Evolutionary conservation across 2,113 vertebrate species (phyloP).

Genomic region (Recurvirostra avosetta): DNA sequence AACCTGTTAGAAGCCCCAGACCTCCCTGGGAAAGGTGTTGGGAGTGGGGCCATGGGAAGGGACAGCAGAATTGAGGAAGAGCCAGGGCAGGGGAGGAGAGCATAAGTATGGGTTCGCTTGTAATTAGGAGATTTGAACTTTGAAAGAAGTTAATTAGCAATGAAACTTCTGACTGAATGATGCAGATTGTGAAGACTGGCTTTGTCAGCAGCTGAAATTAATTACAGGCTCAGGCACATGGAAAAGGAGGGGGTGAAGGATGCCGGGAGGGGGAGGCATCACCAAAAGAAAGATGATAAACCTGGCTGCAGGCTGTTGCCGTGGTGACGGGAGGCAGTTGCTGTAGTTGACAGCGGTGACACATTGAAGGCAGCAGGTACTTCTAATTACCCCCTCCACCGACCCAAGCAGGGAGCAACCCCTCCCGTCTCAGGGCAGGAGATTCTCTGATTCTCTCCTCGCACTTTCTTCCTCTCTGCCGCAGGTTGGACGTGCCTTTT

Average conservation of each 20-base stretch:
- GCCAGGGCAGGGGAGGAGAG: background rate
- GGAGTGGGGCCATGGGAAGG: background rate
- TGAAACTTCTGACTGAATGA: conserved; percentile 61
- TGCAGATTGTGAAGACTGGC: conserved; percentile 59
- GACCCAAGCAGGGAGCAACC: background rate
- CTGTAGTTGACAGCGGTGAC: background rate
- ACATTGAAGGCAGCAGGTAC: conserved; percentile 21
- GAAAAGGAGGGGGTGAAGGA: conserved; percentile 22
- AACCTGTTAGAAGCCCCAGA: background rate
- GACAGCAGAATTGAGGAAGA: background rate
- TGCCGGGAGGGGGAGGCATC: background rate
- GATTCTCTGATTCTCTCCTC: background rate
- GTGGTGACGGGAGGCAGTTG: conserved; percentile 45
- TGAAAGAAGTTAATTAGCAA: conserved; percentile 76
- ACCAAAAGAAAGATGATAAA: conserved; percentile 35
- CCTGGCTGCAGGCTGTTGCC: conserved; percentile 61
- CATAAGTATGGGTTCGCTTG: background rate
- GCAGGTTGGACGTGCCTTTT: background rate
- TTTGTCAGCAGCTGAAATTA: conserved; percentile 72
- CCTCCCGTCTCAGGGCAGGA: background rate
- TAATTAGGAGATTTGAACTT: conserved; percentile 74
- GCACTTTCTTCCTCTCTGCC: background rate
- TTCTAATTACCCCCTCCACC: conserved; percentile 27
- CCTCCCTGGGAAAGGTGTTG: background rate
- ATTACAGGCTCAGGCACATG: conserved; percentile 68